These are phyloP conservation scores for Eustalomyia histrio DNA, from an alignment of 2,888 invertebrate genomes.

Conservation along the genomic window DNA sequence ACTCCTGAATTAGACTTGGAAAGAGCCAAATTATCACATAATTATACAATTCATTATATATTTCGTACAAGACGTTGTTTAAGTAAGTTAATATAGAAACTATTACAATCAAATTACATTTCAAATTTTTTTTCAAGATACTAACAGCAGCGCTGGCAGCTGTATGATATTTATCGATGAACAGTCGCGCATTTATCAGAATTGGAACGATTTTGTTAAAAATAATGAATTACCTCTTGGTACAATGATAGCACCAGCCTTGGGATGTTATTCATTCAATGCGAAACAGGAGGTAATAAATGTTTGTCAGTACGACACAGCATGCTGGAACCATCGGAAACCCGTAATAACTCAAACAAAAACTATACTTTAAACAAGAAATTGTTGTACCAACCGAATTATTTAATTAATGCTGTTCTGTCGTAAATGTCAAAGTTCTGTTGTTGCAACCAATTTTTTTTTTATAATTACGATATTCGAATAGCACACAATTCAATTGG, in stretches of 20 bases:
- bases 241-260: conserved; percentile 79
- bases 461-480: too few relatives aligned
- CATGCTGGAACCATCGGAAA: too few relatives aligned
- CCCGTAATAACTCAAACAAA: too few relatives aligned
- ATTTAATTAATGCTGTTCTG: too few relatives aligned
- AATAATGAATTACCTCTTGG: conserved; percentile 79
- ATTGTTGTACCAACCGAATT: too few relatives aligned
- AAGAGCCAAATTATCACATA: conserved; percentile 65
- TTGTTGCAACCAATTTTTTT: too few relatives aligned
- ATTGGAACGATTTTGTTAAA: conserved; percentile 79
- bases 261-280: conserved; percentile 76
- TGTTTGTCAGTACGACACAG: neutral
- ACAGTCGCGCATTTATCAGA: conserved; percentile 79
- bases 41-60: conserved; percentile 74
- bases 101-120: too few relatives aligned
- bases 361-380: too few relatives aligned
- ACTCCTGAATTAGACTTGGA: conserved; percentile 65
- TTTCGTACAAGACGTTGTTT: conserved; percentile 75
- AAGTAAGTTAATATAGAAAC: conserved; percentile 67
- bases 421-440: too few relatives aligned
- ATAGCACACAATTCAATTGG: too few relatives aligned
- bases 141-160: conserved; percentile 69
- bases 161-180: conserved; percentile 78
- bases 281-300: conserved; percentile 45
- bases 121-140: conserved; percentile 32